A percentile compares a stretch with the other conserved stretches of the same genome.
phyloP scores from a whole-genome alignment of 2,797 vertebrate species.

The Schizothorax lantsangensis region DNA sequence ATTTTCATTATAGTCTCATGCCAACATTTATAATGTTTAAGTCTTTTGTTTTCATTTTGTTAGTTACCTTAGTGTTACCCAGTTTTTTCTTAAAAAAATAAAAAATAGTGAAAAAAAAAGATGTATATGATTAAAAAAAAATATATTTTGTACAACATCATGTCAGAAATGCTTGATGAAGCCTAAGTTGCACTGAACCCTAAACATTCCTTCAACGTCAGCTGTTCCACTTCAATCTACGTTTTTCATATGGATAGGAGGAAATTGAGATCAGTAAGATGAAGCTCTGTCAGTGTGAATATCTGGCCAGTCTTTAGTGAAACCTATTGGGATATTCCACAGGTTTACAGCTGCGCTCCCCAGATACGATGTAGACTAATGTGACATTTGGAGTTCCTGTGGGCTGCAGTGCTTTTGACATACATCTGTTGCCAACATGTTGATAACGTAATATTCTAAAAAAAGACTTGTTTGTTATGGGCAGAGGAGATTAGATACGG shows the following conservation, averaged over 20 bases:
- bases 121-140: background rate
- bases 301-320: slow-evolving; percentile 29
- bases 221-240: background rate
- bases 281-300: slow-evolving; percentile 33
- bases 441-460: slow-evolving; percentile 30
- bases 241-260: slow-evolving; percentile 28
- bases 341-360: slow-evolving; percentile 34
- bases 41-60: background rate
- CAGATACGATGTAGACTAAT: slow-evolving; percentile 33
- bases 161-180: background rate
- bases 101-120: too few relatives aligned
- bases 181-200: slow-evolving; percentile 2
- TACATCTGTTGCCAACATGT: slow-evolving; percentile 50
- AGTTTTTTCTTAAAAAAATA: too few relatives aligned
- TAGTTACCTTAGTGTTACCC: background rate
- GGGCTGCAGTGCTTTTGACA: slow-evolving; percentile 37
- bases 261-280: background rate
- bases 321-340: slow-evolving; percentile 32
- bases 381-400: slow-evolving; percentile 41
- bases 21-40: background rate
- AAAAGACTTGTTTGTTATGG: slow-evolving; percentile 4
- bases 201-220: background rate
- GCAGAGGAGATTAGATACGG: slow-evolving; percentile 23
- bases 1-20: background rate
- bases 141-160: background rate